Conservation (phyloP, 2,888 invertebrate genomes). For the Sarcophaga subvicina region DNA sequence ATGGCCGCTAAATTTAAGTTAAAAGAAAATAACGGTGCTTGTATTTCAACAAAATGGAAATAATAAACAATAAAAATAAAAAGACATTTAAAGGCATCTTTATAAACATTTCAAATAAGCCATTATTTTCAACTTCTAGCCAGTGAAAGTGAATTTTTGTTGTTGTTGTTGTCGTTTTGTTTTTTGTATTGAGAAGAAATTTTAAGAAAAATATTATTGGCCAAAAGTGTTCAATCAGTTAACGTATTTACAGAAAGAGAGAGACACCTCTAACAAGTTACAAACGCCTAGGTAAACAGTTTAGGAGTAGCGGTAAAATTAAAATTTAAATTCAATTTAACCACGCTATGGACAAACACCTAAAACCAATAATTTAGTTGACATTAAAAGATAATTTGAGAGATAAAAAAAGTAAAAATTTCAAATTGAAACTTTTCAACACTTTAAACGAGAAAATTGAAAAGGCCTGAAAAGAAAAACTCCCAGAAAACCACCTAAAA, state of each 20-base stretch:
- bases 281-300: background rate
- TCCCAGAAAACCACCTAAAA: slow-evolving; percentile 2
- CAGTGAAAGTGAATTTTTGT: slow-evolving; percentile 62
- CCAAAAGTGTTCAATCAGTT: slow-evolving; percentile 59
- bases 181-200: slow-evolving; percentile 16
- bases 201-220: slow-evolving; percentile 37
- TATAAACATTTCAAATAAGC: slow-evolving; percentile 44
- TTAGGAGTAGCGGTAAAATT: background rate
- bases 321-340: background rate
- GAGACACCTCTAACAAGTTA: slow-evolving; percentile 15
- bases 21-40: slow-evolving; percentile 62
- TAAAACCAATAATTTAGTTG: background rate
- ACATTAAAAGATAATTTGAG: slow-evolving; percentile 18
- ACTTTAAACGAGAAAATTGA: background rate
- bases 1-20: slow-evolving; percentile 54
- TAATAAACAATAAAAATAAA: slow-evolving; percentile 38
- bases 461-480: background rate
- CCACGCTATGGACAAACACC: background rate
- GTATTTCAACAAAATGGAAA: slow-evolving; percentile 37
- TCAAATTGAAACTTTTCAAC: background rate
- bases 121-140: background rate
- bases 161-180: background rate
- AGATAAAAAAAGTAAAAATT: background rate
- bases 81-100: slow-evolving; percentile 23
- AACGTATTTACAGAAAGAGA: slow-evolving; percentile 19